Evolutionary conservation across 2,888 invertebrate genomes (phyloP).

Genomic region (Ophion ellenae): DNA sequence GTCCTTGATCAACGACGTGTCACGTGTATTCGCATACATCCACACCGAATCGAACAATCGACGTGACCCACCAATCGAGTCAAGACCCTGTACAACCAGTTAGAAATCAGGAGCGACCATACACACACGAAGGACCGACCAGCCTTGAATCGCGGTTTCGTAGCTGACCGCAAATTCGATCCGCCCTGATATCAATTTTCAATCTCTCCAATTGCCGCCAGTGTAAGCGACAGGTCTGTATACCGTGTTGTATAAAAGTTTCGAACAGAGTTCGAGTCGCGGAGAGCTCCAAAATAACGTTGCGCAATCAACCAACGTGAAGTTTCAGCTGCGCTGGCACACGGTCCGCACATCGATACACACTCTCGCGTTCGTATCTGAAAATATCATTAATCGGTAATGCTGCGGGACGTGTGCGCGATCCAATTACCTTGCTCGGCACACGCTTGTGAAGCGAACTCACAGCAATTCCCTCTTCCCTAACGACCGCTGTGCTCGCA

Average conservation of each 20-base stretch:
- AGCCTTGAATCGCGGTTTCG: conserved; percentile 65
- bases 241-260: conserved; percentile 2
- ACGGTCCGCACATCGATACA: neutral
- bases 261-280: conserved; percentile 15
- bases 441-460: neutral
- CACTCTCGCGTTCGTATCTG: neutral
- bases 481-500: conserved; percentile 29
- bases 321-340: neutral
- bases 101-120: conserved; percentile 11
- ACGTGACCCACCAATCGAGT: conserved; percentile 27
- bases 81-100: conserved; percentile 22
- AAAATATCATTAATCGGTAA: conserved; percentile 26
- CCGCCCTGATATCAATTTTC: conserved; percentile 61
- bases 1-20: conserved; percentile 6
- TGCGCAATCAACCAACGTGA: conserved; percentile 40
- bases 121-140: conserved; percentile 33
- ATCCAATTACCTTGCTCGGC: conserved; percentile 12
- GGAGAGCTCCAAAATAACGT: conserved; percentile 28
- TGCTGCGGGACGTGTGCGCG: neutral
- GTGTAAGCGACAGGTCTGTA: conserved; percentile 12
- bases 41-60: conserved; percentile 29
- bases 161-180: conserved; percentile 65
- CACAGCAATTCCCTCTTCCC: neutral
- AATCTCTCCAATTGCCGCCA: conserved; percentile 43
- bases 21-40: conserved; percentile 1